These are phyloP conservation scores for Muscicapa comitata DNA, from an alignment of 2,797 vertebrate genomes.

Conservation along the genomic window DNA sequence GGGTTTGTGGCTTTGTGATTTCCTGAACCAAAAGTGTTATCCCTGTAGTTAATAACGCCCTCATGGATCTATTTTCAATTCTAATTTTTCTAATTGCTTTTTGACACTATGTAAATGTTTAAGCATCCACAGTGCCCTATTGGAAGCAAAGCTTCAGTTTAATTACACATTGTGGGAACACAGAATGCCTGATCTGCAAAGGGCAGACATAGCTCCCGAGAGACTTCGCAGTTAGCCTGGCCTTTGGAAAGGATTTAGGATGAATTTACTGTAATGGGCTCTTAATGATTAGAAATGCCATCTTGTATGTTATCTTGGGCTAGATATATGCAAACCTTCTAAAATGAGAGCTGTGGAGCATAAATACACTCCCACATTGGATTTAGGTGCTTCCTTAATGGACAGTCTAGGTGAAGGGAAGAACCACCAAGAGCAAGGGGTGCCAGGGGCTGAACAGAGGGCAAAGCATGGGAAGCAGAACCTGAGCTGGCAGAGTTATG, in stretches of 20 bases:
- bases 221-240: neutral
- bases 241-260: constrained; percentile 16
- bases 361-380: neutral
- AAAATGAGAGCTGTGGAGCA: neutral
- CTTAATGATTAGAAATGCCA: neutral
- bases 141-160: neutral
- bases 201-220: neutral
- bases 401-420: neutral
- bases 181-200: neutral
- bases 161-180: neutral
- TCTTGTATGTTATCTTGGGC: neutral
- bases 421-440: neutral
- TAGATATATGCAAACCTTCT: neutral
- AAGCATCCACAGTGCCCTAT: neutral
- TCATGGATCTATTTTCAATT: neutral
- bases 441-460: neutral
- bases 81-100: constrained; percentile 9
- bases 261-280: neutral
- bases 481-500: neutral
- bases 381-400: neutral
- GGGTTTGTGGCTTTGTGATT: neutral
- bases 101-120: neutral
- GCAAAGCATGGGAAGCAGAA: neutral
- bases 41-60: neutral
- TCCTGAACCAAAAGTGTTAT: neutral